phyloP scores from a whole-genome alignment of 2,888 invertebrate genomes.

The Drosophila austrosaltans region DNA sequence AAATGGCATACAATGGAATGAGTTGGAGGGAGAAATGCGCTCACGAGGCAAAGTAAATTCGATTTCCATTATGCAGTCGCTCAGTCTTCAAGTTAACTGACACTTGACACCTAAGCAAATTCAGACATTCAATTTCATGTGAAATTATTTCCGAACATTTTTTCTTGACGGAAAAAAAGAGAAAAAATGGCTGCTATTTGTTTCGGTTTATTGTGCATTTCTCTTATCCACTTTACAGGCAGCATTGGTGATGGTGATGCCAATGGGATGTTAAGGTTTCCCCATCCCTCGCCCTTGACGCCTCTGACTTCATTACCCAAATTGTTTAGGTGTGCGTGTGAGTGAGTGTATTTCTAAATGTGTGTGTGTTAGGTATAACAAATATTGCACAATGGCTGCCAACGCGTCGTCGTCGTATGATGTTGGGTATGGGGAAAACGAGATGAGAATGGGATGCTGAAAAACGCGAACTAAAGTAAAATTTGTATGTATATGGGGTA shows the following conservation, averaged over 20 bases:
- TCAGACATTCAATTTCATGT: conserved; percentile 71
- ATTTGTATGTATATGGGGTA: conserved; percentile 9
- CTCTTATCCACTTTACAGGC: conserved; percentile 62
- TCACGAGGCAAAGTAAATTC: conserved; percentile 52
- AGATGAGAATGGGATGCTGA: conserved; percentile 8
- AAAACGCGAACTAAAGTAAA: neutral
- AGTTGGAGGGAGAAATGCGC: conserved; percentile 2
- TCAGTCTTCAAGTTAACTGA: conserved; percentile 68
- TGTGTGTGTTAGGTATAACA: conserved; percentile 46
- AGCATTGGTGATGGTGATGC: conserved; percentile 36
- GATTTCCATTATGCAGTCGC: conserved; percentile 68
- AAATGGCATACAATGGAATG: neutral
- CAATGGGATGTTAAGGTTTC: conserved; percentile 10
- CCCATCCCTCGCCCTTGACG: conserved; percentile 16
- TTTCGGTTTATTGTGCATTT: conserved; percentile 68
- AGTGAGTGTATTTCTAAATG: conserved; percentile 37
- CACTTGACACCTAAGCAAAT: conserved; percentile 71
- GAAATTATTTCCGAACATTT: conserved; percentile 64
- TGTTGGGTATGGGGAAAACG: neutral
- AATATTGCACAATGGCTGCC: conserved; percentile 53
- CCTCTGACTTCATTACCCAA: conserved; percentile 68
- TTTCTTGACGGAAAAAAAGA: conserved; percentile 22
- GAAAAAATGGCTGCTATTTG: conserved; percentile 62
- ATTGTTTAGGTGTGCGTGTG: conserved; percentile 55
- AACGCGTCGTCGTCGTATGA: neutral